Evolutionary conservation across 2,888 invertebrate genomes (phyloP).

Genomic region (Diarsia brunnea): DNA sequence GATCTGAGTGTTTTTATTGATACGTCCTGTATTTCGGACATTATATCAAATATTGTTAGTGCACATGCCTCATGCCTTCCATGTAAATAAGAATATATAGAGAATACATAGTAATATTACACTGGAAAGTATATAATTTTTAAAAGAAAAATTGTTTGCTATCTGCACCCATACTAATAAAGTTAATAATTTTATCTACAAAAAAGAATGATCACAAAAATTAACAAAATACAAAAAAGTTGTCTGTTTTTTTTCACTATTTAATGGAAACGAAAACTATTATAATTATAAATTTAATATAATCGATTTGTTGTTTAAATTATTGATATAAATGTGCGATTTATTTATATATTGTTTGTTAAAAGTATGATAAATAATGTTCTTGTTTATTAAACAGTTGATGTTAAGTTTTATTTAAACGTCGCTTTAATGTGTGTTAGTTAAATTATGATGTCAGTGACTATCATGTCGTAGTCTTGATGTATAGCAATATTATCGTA

Average conservation of each 20-base stretch:
- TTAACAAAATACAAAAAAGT: slow-evolving; percentile 27
- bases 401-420: slow-evolving; percentile 55
- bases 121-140: slow-evolving; percentile 62
- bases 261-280: slow-evolving; percentile 52
- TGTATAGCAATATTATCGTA: slow-evolving; percentile 86
- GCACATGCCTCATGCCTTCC: slow-evolving; percentile 87
- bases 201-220: slow-evolving; percentile 42
- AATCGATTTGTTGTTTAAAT: slow-evolving; percentile 65
- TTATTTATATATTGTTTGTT: slow-evolving; percentile 51
- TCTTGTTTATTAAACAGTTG: slow-evolving; percentile 51
- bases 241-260: slow-evolving; percentile 37
- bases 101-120: slow-evolving; percentile 64
- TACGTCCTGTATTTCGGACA: slow-evolving; percentile 69
- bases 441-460: slow-evolving; percentile 67
- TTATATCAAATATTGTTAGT: slow-evolving; percentile 71
- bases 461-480: slow-evolving; percentile 79
- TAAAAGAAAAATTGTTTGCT: slow-evolving; percentile 55
- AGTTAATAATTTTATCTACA: slow-evolving; percentile 63
- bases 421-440: slow-evolving; percentile 76
- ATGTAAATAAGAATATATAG: slow-evolving; percentile 83
- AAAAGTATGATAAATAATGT: slow-evolving; percentile 27
- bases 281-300: slow-evolving; percentile 57
- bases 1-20: slow-evolving; percentile 67
- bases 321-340: slow-evolving; percentile 57
- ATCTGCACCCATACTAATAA: slow-evolving; percentile 60